Evolutionary conservation across 2,888 invertebrate genomes (phyloP), one percentile per base, ranked within the genome.

Genomic region (Coenonympha arcania): DNA sequence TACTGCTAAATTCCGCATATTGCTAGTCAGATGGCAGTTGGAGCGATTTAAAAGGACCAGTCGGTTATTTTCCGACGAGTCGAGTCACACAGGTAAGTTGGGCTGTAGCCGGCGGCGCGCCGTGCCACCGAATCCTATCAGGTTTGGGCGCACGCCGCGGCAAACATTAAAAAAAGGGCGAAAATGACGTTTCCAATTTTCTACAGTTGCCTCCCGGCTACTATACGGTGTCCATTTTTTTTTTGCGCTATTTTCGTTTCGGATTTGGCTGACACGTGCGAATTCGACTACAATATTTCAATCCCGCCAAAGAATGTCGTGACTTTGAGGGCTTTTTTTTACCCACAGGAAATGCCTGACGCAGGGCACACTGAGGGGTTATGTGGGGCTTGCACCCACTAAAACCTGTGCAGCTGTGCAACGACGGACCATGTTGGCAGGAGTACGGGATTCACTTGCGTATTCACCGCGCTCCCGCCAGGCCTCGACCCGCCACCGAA

Each of bases 171-270:
- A 86, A n/a, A 86, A 87, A 85, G 75, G 76, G 78, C 81, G 81
- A 87, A 87, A 88, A 88, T 87, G 87, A 87, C 87, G 83, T 87
- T 87, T 87, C 84, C 81, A 87, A 87, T 88, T 88, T 88, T 87
- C 87, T 87, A 81, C 83, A 74, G 78, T 81, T 75, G 82, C 85
- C 76, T 68, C 70, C 72, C 72, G 76, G 83, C 73, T 73, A 75
- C 78, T 43, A 22, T 33, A 43, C 43, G 20, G 43, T 20, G 16
- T 20, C 22, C 20, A 13, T 81, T 79, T 81, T 82, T 79, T 84
- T 86, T 84, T 83, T 80, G n/a, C n/a, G n/a, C n/a, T n/a, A n/a
- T 82, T 81, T 79, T 79, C 76, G 76, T 77, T 79, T 69, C 73
- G 76, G 78, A 81, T 82, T 82, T 73, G 68, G 69, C 68, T 75